Evolutionary conservation across 2,888 invertebrate species (phyloP).

Genomic region (Resseliella maxima): DNA sequence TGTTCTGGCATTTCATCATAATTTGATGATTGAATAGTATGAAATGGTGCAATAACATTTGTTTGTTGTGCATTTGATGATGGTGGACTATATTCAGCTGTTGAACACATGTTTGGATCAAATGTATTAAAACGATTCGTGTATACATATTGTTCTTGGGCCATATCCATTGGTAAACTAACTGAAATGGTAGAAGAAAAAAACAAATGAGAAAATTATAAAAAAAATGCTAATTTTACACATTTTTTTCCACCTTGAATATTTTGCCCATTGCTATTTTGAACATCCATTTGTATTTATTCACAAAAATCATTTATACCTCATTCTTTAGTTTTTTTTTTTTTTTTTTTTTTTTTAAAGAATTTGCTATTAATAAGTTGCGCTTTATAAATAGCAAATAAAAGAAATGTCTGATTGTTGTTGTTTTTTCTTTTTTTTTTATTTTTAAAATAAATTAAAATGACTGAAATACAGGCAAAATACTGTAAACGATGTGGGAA

Average conservation of each 20-base stretch:
- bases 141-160: background rate
- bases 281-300: background rate
- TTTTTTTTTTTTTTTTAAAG: background rate
- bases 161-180: background rate
- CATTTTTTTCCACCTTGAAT: background rate
- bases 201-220: background rate
- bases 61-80: conserved; percentile 20
- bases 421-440: too few relatives aligned
- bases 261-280: background rate
- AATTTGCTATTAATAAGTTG: background rate
- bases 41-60: background rate
- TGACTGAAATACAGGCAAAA: background rate
- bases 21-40: background rate
- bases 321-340: background rate
- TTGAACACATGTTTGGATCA: conserved; percentile 61
- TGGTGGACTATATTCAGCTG: conserved; percentile 59
- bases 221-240: background rate
- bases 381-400: background rate
- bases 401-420: background rate
- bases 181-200: background rate
- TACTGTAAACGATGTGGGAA: background rate
- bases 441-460: background rate
- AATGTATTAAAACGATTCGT: conserved; percentile 56
- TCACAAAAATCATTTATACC: background rate
- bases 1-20: background rate